Conservation (phyloP, 2,797 vertebrate genomes). For the Ataeniobius toweri region DNA sequence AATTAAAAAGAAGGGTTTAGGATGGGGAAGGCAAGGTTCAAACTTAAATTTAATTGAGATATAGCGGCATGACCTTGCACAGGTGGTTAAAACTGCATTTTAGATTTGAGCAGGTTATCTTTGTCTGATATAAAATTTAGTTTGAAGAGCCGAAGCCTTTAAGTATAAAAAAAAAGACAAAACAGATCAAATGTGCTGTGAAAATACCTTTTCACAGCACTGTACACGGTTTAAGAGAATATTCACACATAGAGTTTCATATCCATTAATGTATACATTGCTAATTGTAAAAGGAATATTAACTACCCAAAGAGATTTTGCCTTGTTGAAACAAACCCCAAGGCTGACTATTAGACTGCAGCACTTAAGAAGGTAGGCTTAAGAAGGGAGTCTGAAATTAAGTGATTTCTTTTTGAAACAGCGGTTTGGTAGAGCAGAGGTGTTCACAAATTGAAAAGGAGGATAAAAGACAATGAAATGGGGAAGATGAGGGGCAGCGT, state of each 20-base stretch:
- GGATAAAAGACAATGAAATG: constrained; percentile 29
- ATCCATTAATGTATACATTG: background rate
- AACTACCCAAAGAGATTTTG: background rate
- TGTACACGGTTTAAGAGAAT: background rate
- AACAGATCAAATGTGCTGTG: too few relatives aligned
- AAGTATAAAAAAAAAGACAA: too few relatives aligned
- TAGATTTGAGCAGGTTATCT: too few relatives aligned
- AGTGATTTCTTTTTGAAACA: constrained; percentile 32
- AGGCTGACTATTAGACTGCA: constrained; percentile 25
- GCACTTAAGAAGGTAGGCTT: constrained; percentile 14
- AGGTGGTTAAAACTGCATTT: too few relatives aligned
- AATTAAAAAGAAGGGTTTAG: too few relatives aligned
- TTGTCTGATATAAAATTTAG: too few relatives aligned
- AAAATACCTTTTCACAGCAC: background rate
- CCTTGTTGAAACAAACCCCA: constrained; percentile 8
- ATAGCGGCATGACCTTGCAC: too few relatives aligned
- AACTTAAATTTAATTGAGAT: too few relatives aligned
- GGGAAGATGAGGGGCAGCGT: constrained; percentile 16
- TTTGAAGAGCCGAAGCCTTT: too few relatives aligned
- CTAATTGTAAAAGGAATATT: background rate
- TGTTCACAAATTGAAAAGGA: constrained; percentile 39
- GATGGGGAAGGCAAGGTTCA: too few relatives aligned
- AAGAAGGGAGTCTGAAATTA: constrained; percentile 25
- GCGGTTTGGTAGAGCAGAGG: constrained; percentile 15
- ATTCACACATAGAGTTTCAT: constrained; percentile 1